Conservation (phyloP, 1,140 invertebrate species). For the Drosophila mojavensis region DNA sequence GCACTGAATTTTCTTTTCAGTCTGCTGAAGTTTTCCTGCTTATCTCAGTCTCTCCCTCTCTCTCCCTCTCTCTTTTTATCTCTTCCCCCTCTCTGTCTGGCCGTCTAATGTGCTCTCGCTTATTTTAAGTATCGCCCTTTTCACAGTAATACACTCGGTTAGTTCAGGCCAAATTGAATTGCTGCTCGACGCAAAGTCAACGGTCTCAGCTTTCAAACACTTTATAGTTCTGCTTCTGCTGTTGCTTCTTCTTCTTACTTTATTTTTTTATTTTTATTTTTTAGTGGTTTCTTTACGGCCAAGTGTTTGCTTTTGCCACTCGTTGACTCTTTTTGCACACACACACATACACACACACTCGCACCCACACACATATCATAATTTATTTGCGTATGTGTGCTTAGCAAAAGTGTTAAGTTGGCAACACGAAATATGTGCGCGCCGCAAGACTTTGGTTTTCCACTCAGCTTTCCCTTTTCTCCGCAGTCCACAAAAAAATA, state of each 20-base stretch:
- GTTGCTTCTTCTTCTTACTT: neutral
- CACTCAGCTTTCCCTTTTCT: conserved; percentile 10
- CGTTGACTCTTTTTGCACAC: conserved; percentile 61
- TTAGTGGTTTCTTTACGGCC: conserved; percentile 29
- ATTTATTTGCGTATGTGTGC: conserved; percentile 51
- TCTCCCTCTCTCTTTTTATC: neutral
- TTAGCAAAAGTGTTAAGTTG: conserved; percentile 80
- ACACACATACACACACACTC: conserved; percentile 28
- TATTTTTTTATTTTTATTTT: neutral
- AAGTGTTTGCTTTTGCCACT: conserved; percentile 73
- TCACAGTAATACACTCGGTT: conserved; percentile 49
- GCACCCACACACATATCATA: conserved; percentile 34
- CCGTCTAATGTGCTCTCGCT: neutral
- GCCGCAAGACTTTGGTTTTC: conserved; percentile 74
- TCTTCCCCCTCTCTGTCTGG: neutral
- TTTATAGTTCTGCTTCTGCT: conserved; percentile 65
- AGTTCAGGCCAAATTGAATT: conserved; percentile 68
- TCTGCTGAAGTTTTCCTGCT: neutral
- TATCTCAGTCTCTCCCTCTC: neutral
- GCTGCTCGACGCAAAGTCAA: conserved; percentile 64
- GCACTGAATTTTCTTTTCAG: neutral
- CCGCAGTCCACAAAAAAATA: neutral
- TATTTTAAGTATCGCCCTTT: conserved; percentile 23
- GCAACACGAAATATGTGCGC: conserved; percentile 75
- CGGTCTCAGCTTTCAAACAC: conserved; percentile 62